A percentile compares a stretch with the other conserved stretches of the same genome.
phyloP scores from a whole-genome alignment of 2,888 invertebrate genomes.

The Yponomeuta plumbellus region DNA sequence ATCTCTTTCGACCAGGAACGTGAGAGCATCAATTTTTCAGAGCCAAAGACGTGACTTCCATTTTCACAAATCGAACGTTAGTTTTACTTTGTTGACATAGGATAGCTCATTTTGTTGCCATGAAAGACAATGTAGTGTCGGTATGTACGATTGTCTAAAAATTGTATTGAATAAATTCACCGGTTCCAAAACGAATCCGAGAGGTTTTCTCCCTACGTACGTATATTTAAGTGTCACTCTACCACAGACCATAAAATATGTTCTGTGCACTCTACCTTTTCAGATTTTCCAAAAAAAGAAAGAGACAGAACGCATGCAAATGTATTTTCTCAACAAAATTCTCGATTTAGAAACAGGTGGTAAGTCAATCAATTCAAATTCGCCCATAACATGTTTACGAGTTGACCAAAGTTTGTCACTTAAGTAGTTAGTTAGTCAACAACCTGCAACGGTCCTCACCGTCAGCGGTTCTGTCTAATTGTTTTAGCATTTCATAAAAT shows the following conservation, averaged over 20 bases:
- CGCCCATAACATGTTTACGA: not conserved
- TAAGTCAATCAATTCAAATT: not conserved
- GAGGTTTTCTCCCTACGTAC: too few species aligned
- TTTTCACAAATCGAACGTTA: conserved; percentile 4
- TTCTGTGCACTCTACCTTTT: too few species aligned
- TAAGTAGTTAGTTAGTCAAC: not conserved
- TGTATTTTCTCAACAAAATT: too few species aligned
- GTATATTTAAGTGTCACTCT: too few species aligned
- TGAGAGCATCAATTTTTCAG: conserved; percentile 13
- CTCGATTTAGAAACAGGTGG: not conserved
- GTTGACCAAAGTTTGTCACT: not conserved
- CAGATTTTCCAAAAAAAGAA: too few species aligned
- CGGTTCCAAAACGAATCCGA: too few species aligned
- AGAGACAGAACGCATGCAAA: too few species aligned
- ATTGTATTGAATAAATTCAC: too few species aligned
- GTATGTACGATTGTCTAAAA: too few species aligned
- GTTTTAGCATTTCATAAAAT: conserved; percentile 45
- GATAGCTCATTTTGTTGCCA: not conserved
- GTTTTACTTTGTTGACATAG: not conserved
- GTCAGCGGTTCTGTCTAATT: conserved; percentile 35
- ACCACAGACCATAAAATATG: too few species aligned
- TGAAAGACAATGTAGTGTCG: not conserved
- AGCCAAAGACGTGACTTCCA: conserved; percentile 9
- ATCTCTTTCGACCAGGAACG: conserved; percentile 10
- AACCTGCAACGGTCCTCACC: not conserved